Evolutionary conservation across 2,113 vertebrate species (phyloP).

Genomic region (Talpa occidentalis): DNA sequence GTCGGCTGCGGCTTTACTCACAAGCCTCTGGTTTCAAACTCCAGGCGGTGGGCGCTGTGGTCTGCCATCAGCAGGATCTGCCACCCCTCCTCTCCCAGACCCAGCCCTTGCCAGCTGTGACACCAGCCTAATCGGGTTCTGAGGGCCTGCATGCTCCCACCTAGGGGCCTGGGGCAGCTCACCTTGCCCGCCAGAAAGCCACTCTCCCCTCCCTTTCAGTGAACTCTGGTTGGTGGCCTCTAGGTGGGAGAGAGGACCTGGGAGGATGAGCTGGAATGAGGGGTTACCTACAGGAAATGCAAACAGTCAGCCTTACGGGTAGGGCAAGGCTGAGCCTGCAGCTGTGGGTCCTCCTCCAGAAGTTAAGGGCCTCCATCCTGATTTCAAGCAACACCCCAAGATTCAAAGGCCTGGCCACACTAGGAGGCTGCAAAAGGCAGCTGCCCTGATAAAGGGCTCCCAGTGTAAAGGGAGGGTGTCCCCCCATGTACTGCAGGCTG

Average conservation of each 20-base stretch:
- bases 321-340: not conserved
- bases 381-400: not conserved
- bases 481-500: not conserved
- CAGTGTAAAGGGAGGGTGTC: not conserved
- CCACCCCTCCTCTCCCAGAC: not conserved
- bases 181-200: not conserved
- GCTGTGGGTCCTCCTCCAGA: not conserved
- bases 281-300: not conserved
- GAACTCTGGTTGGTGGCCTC: not conserved
- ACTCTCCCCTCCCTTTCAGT: not conserved
- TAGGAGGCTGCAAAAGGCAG: not conserved
- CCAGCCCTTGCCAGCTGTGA: not conserved
- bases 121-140: not conserved
- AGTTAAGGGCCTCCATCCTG: not conserved
- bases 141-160: not conserved
- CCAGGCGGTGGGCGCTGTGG: not conserved
- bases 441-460: not conserved
- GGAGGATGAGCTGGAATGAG: not conserved
- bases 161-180: not conserved
- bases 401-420: not conserved
- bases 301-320: not conserved
- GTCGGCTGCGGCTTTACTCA: not conserved
- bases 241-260: not conserved
- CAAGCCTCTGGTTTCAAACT: slow-evolving; percentile 61
- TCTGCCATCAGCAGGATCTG: not conserved